Evolutionary conservation across 2,113 vertebrate genomes (phyloP), one percentile per base, ranked within the genome.

Genomic region (Rhinolophus sinicus): DNA sequence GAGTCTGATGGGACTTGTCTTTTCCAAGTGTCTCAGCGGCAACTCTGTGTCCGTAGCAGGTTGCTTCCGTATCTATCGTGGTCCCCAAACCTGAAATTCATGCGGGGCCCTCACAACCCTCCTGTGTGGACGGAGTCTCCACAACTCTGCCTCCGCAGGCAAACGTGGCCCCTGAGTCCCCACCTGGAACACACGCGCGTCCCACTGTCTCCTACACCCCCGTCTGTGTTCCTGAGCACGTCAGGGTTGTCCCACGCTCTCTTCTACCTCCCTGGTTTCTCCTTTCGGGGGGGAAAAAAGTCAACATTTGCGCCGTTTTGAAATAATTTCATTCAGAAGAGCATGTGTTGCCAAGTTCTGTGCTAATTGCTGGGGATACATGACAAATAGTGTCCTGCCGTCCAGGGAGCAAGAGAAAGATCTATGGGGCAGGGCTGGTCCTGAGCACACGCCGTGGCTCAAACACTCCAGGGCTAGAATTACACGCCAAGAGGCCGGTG

Each of bases 171-270:
- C 62, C 26, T 16, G 26, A 44, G 7, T 15, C 60, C n/a, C 35
- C 3, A 19, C 4, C 44, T 70, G 44, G 16, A 54, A 2, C n/a
- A 13, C 0, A 1, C 3, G 2, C 0, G 0, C 4, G 0, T n/a
- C 50, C 28, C 33, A 10, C 5, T 3, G 1, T 24, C 35, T n/a
- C 19, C 4, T 30, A 4, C 2, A 18, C 1, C 6, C 0, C n/a
- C 30, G 2, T 60, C 14, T 56, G 52, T 21, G 21, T 54, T 22
- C n/a, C 72, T 44, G 18, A 82, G 13, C 18, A 15, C 2, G 10
- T 1, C 15, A 64, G 14, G 30, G 28, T 9, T 30, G 3, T 6
- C 28, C 30, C 15, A 40, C 22, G 12, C 1, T 50, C 44, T 24
- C 14, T 64, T 60, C 52, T 0, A 24, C 44, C 19, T 50, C 3